Base-by-base conservation (phyloP, 37 sponge, comb jelly and placozoan genomes). In the Ianthella basta region DNA sequence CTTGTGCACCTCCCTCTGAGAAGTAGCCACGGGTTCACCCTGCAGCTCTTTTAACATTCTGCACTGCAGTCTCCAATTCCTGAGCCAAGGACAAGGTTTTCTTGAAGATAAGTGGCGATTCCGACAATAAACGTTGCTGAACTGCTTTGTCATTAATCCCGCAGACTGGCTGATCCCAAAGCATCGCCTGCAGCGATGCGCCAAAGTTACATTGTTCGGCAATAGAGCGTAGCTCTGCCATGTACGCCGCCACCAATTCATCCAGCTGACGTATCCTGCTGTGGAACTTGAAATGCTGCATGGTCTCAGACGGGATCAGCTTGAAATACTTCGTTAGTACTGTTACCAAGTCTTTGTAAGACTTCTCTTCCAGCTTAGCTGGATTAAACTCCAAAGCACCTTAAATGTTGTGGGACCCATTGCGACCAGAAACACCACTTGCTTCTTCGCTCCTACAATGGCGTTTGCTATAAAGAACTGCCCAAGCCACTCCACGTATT, bases 41-140 rank as follows among this genome's bases (percentile, higher is more conserved):
- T 57, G 59, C 24, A 81, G 59, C 15, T 25, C 55, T n/a, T 34
- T 81, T 35, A 24, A 59, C 60, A 56, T 81, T 81, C 6, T 30
- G 23, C 30, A 27, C 82, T 56, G 82, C 82, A 27, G 60, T 57
- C 32, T 81, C 82, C 82, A 81, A 56, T 81, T 35, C 82, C 72
- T 37, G 2, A 1, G 34, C 72, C 24, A 29, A 8, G 36, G 32
- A 34, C 33, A 37, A 37, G 36, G 34, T 32, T 70, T 25, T 70
- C 30, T 70, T 27, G 19, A 70, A 37, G 1, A 32, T 29, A 3
- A 70, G 34, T 13, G 24, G 32, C 30, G 72, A 19, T 25, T 70
- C 72, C 24, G 72, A 34, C 21, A 70, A 29, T 5, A 70, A 25
- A 30, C 72, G 2, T 15, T 27, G 32, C 33, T 70, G 72, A 13